A percentile compares a stretch with the other conserved stretches of the same genome.
Evolutionary conservation across 2,113 vertebrate genomes (phyloP).

Genomic region (Bothrops jararaca): DNA sequence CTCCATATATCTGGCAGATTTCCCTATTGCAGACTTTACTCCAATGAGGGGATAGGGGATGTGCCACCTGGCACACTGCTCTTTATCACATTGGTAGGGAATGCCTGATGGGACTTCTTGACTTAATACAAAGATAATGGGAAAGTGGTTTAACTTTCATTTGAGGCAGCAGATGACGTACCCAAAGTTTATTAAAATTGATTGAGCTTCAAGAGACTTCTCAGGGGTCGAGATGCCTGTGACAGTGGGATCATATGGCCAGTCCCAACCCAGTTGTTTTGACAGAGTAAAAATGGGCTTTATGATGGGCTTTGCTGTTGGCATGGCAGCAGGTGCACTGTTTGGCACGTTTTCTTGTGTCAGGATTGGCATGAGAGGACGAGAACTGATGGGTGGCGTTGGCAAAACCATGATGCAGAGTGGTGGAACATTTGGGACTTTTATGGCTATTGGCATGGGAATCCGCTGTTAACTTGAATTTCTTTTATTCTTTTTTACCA

Average conservation of each 20-base stretch:
- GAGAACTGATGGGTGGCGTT: too few relatives aligned
- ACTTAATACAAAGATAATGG: neutral
- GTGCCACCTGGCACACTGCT: neutral
- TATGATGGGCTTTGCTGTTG: constrained; percentile 96
- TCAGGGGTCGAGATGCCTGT: constrained; percentile 99
- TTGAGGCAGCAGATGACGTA: neutral
- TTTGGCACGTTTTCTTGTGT: constrained; percentile 96
- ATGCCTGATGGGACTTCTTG: neutral
- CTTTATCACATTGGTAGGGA: neutral
- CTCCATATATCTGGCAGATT: neutral
- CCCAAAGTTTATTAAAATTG: neutral
- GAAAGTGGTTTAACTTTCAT: neutral
- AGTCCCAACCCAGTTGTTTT: constrained; percentile 92
- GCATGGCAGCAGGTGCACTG: constrained; percentile 94
- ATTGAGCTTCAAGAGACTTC: too few relatives aligned
- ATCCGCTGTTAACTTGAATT: too few relatives aligned
- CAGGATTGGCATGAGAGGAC: too few relatives aligned
- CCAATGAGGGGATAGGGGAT: neutral
- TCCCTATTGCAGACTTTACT: neutral
- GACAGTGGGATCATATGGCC: constrained; percentile 90
- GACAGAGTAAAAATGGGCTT: constrained; percentile 98
- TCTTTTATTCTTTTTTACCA: too few relatives aligned
- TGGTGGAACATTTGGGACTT: too few relatives aligned
- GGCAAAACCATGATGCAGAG: too few relatives aligned
- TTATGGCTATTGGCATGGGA: too few relatives aligned